These are phyloP conservation scores for Cyprinella venusta DNA, from an alignment of 2,797 vertebrate genomes.

Conservation along the genomic window DNA sequence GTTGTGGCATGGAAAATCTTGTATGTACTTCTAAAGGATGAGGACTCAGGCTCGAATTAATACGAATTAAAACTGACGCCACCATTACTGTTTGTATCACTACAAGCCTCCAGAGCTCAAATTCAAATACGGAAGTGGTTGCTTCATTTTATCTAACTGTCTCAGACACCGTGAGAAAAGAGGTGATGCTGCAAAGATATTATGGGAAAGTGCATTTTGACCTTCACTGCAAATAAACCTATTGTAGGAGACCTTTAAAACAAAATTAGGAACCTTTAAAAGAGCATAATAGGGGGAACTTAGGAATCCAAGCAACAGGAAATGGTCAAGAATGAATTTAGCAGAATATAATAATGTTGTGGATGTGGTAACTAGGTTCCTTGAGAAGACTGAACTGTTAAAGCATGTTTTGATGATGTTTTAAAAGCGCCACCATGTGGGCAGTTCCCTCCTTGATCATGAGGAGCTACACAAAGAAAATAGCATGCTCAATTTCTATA, in stretches of 20 bases:
- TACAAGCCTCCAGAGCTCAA: background rate
- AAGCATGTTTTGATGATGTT: background rate
- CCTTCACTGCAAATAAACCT: background rate
- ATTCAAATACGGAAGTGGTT: background rate
- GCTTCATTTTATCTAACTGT: background rate
- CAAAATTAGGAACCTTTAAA: background rate
- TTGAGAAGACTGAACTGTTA: background rate
- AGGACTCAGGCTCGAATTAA: background rate
- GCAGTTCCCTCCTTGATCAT: background rate
- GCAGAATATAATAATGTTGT: background rate
- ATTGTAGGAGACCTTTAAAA: background rate
- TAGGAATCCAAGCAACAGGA: background rate
- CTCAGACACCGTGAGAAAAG: background rate
- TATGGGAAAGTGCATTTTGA: background rate
- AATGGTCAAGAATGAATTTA: background rate
- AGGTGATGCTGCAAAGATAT: background rate
- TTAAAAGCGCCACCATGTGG: slow-evolving; percentile 13
- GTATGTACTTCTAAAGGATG: background rate
- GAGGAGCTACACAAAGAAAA: background rate
- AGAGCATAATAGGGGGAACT: background rate
- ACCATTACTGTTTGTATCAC: background rate
- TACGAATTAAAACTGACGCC: background rate
- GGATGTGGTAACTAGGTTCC: background rate
- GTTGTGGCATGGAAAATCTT: background rate
- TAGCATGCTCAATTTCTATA: background rate